Percentiles rank a stretch among this genome's conserved stretches.
phyloP scores from a whole-genome alignment of 1,140 invertebrate species.

The Trichogramma pretiosum region DNA sequence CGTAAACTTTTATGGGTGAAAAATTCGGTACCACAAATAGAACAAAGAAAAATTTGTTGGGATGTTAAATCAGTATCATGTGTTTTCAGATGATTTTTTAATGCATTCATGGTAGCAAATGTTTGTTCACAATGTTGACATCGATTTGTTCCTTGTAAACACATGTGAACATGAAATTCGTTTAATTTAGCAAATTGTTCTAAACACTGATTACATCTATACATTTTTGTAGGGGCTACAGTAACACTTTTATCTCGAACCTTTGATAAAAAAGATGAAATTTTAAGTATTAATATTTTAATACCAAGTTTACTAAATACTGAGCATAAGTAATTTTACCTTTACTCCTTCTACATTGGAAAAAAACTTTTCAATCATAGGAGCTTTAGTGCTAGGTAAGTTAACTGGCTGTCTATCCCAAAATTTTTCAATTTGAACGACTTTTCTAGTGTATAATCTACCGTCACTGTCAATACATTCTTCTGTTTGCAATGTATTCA shows the following conservation, averaged over 20 bases:
- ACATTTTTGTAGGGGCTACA: slow-evolving; percentile 25
- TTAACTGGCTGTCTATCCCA: slow-evolving; percentile 36
- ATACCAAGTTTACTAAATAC: too few species aligned
- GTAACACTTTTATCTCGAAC: slow-evolving; percentile 32
- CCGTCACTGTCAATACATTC: slow-evolving; percentile 46
- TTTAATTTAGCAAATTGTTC: slow-evolving; percentile 35
- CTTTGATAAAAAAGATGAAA: too few species aligned
- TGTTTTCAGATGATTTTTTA: slow-evolving; percentile 35
- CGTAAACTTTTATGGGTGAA: slow-evolving; percentile 57
- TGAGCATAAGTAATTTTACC: slow-evolving; percentile 22
- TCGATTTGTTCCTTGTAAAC: slow-evolving; percentile 33
- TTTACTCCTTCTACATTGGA: slow-evolving; percentile 41
- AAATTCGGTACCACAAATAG: slow-evolving; percentile 57
- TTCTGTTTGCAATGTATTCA: slow-evolving; percentile 44
- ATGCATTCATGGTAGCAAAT: slow-evolving; percentile 36
- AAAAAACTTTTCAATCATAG: slow-evolving; percentile 44
- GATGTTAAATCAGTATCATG: slow-evolving; percentile 26
- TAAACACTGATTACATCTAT: slow-evolving; percentile 39
- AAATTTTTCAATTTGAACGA: slow-evolving; percentile 50
- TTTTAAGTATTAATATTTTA: neutral
- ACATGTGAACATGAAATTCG: slow-evolving; percentile 37
- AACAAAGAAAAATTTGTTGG: slow-evolving; percentile 43
- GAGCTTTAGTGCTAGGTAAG: slow-evolving; percentile 28
- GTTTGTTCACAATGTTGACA: slow-evolving; percentile 38
- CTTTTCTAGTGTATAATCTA: slow-evolving; percentile 44